Evolutionary conservation across 2,888 invertebrate species (phyloP).

Genomic region (Eupithecia insigniata): DNA sequence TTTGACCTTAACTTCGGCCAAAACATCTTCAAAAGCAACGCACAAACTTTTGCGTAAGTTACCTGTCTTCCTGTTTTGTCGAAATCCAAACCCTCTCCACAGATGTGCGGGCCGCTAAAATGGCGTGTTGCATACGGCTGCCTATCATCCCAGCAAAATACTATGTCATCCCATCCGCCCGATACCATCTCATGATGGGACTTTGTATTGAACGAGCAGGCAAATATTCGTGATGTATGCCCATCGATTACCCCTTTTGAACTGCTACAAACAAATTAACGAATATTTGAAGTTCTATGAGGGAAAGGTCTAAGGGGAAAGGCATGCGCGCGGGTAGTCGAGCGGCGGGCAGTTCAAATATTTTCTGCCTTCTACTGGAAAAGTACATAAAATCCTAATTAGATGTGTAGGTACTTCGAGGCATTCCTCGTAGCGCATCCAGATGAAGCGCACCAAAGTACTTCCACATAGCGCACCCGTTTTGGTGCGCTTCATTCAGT

Average conservation of each 20-base stretch:
- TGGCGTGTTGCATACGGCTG: slow-evolving; percentile 85
- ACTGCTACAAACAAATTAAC: slow-evolving; percentile 67
- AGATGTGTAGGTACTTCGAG: too few relatives aligned
- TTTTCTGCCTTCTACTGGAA: neutral
- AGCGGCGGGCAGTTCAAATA: neutral
- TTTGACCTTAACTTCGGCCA: too few relatives aligned
- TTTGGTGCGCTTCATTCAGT: too few relatives aligned
- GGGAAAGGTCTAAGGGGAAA: neutral
- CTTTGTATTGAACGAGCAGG: slow-evolving; percentile 86
- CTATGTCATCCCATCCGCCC: slow-evolving; percentile 87
- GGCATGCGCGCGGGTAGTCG: neutral
- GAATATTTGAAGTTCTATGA: too few relatives aligned
- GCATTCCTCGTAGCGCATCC: too few relatives aligned
- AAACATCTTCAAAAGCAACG: too few relatives aligned
- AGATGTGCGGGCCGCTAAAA: slow-evolving; percentile 85
- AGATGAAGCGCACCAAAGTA: too few relatives aligned
- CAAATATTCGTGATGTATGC: slow-evolving; percentile 86
- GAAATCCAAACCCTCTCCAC: slow-evolving; percentile 88
- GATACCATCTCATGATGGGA: slow-evolving; percentile 87
- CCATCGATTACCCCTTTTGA: slow-evolving; percentile 81
- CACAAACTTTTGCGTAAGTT: too few relatives aligned
- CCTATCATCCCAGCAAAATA: slow-evolving; percentile 88
- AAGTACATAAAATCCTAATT: too few relatives aligned
- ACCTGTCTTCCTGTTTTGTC: slow-evolving; percentile 86
- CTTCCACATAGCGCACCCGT: too few relatives aligned